Conservation (phyloP, 2,113 vertebrate species). For the Micromys minutus region DNA sequence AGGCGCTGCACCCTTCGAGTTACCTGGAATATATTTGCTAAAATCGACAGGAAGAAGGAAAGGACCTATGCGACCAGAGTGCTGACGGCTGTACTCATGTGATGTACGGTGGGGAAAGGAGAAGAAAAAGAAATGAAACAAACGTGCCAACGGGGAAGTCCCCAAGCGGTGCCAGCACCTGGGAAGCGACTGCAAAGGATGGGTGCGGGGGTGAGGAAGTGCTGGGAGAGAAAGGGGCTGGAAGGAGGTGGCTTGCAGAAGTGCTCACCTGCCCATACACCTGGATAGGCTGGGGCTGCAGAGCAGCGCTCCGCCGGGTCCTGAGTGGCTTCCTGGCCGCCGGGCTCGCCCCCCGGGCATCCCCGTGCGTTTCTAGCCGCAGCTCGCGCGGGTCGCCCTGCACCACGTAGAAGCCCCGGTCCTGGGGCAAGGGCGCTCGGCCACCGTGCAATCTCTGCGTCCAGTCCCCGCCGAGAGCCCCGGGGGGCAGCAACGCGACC, state of each 20-base stretch:
- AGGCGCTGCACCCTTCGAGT: background rate
- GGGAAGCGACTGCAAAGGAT: conserved; percentile 59
- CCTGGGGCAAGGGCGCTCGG: conserved; percentile 62
- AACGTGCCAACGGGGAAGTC: conserved; percentile 61
- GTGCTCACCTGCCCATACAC: conserved; percentile 87
- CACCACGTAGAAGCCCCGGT: conserved; percentile 72
- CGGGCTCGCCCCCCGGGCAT: conserved; percentile 49
- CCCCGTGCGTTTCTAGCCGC: conserved; percentile 50
- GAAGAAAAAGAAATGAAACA: background rate
- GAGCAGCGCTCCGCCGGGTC: conserved; percentile 75
- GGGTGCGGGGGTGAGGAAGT: conserved; percentile 56
- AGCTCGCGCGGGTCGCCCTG: conserved; percentile 47
- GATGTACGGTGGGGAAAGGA: background rate
- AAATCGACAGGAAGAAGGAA: conserved; percentile 29
- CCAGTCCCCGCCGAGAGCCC: conserved; percentile 36
- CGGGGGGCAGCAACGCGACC: conserved; percentile 57
- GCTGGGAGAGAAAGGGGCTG: background rate
- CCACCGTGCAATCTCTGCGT: conserved; percentile 42
- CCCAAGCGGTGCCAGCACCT: conserved; percentile 60
- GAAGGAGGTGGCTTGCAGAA: background rate
- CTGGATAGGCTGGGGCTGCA: conserved; percentile 82
- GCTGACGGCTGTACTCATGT: background rate
- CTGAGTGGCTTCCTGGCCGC: conserved; percentile 62
- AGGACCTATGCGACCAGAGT: conserved; percentile 28
- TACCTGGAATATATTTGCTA: conserved; percentile 18